These are phyloP conservation scores for Corythornis cristatus DNA, from an alignment of 2,113 vertebrate species.

Conservation along the genomic window DNA sequence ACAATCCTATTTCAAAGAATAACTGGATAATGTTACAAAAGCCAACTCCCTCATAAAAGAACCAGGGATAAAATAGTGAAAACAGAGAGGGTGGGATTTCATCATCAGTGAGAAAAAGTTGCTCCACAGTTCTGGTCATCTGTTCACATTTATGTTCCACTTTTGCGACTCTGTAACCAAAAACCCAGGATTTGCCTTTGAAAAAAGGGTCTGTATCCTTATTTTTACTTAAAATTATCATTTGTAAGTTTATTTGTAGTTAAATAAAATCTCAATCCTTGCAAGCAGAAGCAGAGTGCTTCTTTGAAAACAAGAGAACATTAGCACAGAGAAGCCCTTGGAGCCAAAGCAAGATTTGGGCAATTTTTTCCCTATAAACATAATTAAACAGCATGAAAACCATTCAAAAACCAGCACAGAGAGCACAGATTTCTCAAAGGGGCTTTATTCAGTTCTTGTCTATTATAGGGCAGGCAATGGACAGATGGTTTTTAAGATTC, in stretches of 20 bases:
- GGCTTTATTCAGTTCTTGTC: not conserved
- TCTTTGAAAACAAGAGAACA: not conserved
- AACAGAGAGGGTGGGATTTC: not conserved
- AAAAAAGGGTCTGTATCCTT: not conserved
- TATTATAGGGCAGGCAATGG: not conserved
- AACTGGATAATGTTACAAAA: not conserved
- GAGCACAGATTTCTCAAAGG: not conserved
- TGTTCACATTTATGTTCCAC: not conserved
- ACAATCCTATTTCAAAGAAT: not conserved
- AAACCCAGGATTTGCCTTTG: not conserved
- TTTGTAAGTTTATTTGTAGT: not conserved
- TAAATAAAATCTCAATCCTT: not conserved
- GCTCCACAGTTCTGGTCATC: not conserved
- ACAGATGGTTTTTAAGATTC: not conserved
- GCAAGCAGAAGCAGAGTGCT: not conserved
- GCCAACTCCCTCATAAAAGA: not conserved
- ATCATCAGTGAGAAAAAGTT: not conserved
- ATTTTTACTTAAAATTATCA: not conserved
- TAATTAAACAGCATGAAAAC: not conserved
- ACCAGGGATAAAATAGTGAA: not conserved
- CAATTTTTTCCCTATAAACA: not conserved
- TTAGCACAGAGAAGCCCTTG: not conserved
- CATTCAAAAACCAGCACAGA: not conserved
- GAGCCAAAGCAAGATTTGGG: not conserved
- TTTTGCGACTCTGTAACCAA: not conserved